Evolutionary conservation across 2,888 invertebrate species (phyloP).

Genomic region (Uloborus plumipes): DNA sequence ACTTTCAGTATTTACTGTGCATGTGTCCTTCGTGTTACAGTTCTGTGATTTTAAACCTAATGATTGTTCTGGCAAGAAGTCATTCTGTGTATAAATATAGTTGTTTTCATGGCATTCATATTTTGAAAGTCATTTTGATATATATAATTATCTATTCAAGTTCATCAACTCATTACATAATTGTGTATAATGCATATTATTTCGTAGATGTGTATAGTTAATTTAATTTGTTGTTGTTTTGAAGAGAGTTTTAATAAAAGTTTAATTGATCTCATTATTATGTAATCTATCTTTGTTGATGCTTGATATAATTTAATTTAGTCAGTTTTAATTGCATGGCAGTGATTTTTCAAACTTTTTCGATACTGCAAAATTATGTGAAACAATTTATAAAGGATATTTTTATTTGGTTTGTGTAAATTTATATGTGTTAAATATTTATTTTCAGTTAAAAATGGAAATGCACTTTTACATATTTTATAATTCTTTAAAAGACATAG

Average conservation of each 20-base stretch:
- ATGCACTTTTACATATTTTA: too few relatives aligned
- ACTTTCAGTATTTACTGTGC: conserved; percentile 56
- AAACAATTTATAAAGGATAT: too few relatives aligned
- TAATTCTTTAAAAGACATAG: too few relatives aligned
- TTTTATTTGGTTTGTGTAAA: too few relatives aligned
- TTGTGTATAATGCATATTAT: too few relatives aligned
- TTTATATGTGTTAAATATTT: too few relatives aligned
- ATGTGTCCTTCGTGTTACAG: conserved; percentile 49
- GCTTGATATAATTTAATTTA: conserved; percentile 13
- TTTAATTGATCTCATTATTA: conserved; percentile 40
- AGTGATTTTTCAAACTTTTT: conserved; percentile 13
- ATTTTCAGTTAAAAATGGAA: too few relatives aligned
- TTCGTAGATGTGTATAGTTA: conserved; percentile 1
- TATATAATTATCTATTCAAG: background rate
- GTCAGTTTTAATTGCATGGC: conserved; percentile 43
- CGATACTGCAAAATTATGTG: too few relatives aligned
- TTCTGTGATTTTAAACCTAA: conserved; percentile 54
- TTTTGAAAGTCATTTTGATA: conserved; percentile 56
- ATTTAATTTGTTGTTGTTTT: conserved; percentile 58
- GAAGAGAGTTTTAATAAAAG: conserved; percentile 30
- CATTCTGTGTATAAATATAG: conserved; percentile 17
- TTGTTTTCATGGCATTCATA: conserved; percentile 39
- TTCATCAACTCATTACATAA: too few relatives aligned
- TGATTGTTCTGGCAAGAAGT: conserved; percentile 12
- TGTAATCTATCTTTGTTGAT: conserved; percentile 15